Percentiles rank a stretch among this genome's conserved stretches.
Evolutionary conservation across 1,140 invertebrate species (phyloP).

Genomic region (Homalodisca vitripennis): DNA sequence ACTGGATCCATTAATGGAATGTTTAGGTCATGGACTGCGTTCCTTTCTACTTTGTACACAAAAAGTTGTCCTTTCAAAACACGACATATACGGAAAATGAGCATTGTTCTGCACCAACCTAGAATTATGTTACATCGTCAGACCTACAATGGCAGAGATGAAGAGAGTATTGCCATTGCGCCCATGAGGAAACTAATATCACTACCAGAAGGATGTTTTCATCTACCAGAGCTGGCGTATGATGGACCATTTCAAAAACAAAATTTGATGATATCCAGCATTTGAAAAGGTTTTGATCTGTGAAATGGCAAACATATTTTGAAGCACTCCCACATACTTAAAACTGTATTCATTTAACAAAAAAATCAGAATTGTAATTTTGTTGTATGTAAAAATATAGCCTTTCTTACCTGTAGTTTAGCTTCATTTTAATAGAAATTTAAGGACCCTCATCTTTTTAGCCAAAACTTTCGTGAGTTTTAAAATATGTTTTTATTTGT

Average conservation of each 20-base stretch:
- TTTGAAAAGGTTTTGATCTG: constrained; percentile 28
- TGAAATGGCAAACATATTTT: constrained; percentile 27
- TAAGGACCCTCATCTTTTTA: constrained; percentile 27
- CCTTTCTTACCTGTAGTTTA: not conserved
- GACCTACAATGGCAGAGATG: constrained; percentile 29
- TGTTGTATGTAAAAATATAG: not conserved
- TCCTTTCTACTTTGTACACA: constrained; percentile 11
- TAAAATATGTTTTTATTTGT: too few species aligned
- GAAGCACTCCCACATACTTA: constrained; percentile 3
- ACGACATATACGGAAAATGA: constrained; percentile 19
- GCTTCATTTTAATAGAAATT: not conserved
- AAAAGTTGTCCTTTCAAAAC: constrained; percentile 24
- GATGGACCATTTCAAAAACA: constrained; percentile 10
- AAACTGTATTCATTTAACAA: not conserved
- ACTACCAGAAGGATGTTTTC: constrained; percentile 25
- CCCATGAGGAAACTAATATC: constrained; percentile 10
- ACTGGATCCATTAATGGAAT: constrained; percentile 17
- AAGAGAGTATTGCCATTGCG: constrained; percentile 27
- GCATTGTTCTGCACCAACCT: constrained; percentile 16
- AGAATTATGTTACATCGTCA: constrained; percentile 20
- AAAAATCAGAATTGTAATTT: not conserved
- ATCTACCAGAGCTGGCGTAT: constrained; percentile 8
- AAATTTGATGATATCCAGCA: constrained; percentile 26
- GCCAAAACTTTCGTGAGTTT: constrained; percentile 1
- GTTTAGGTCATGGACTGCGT: constrained; percentile 24